Evolutionary conservation across 2,888 invertebrate genomes (phyloP).

Genomic region (Bruchidius siliquastri): DNA sequence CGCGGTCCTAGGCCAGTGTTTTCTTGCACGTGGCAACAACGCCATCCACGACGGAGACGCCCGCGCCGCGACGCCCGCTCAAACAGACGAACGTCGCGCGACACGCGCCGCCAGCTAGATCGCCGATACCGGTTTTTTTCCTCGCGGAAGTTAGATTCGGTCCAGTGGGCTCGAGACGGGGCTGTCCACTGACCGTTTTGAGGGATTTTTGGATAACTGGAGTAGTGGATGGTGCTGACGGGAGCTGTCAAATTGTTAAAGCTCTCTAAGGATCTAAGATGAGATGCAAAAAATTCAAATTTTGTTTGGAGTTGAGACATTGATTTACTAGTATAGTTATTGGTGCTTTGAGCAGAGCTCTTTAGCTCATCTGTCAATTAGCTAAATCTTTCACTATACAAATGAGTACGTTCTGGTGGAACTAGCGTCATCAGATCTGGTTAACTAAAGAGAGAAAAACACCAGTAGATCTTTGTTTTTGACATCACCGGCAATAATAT

Average conservation of each 20-base stretch:
- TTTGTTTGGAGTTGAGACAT: too few relatives aligned
- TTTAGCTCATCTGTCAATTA: too few relatives aligned
- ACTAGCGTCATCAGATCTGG: too few relatives aligned
- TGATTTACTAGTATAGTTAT: too few relatives aligned
- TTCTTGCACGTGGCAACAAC: not conserved
- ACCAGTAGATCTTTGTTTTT: too few relatives aligned
- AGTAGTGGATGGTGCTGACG: not conserved
- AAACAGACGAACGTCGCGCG: not conserved
- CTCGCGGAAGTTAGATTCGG: not conserved
- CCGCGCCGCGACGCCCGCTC: not conserved
- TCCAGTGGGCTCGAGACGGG: not conserved
- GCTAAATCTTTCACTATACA: too few relatives aligned
- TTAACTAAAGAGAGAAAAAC: too few relatives aligned
- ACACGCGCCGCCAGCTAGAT: not conserved
- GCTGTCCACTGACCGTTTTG: not conserved
- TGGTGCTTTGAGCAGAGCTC: too few relatives aligned
- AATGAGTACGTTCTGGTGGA: too few relatives aligned
- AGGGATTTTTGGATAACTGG: not conserved
- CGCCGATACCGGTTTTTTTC: not conserved
- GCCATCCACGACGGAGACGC: not conserved
- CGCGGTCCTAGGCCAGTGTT: not conserved
- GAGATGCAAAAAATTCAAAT: too few relatives aligned
- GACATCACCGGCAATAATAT: too few relatives aligned
- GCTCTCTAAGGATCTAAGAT: too few relatives aligned
- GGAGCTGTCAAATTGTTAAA: not conserved